Evolutionary conservation across 1,140 invertebrate species (phyloP), one percentile per base, ranked within the genome.

Genomic region (Yoshiicerus persimilis): DNA sequence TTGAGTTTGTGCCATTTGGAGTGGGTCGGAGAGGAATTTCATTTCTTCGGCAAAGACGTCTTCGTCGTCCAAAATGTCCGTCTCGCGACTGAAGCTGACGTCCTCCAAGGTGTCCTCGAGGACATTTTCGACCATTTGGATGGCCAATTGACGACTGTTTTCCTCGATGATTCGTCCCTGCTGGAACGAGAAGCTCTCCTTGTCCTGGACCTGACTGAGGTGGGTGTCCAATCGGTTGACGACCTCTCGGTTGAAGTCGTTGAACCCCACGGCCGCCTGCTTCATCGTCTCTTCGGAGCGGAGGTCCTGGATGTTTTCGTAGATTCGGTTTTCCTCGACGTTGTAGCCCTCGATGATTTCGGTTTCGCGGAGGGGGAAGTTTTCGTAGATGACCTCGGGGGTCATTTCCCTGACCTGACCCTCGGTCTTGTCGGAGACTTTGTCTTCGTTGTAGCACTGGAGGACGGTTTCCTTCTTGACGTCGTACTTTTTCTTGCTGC

Each of bases 341-440:
- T 88, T 77, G 86, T 77, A 66, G 16, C 41, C 86, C 41, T 64
- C 66, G 25, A 84, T 84, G 27, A 62, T 56, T 41, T 84, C 83
- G 0, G 38, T 84, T 25, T 84, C 83, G 6, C 47, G 41, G 5
- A 62, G 25, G 3, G 41, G 83, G 4, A 47, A 32, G n/a, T 47
- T 84, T 34, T 47, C 83, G 39, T 84, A 41, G 20, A 47, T 47
- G 30, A 84, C 10, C 0, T 84, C 38, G 8, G 83, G 38, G 0
- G 30, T 23, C 34, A 56, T n/a, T 41, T 66, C 38, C 16, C 39
- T 23, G 16, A 66, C 25, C 20, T 87, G 83, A 13, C 36, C 62
- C 25, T 88, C 87, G 16, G 87, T 83, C 25, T 84, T 62, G 23
- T 88, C 87, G 0, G 84, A 62, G 8, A 88, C 36, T 75, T 88